These are phyloP conservation scores for Accipiter cooperii DNA, from an alignment of 2,113 vertebrate genomes.

Conservation along the genomic window DNA sequence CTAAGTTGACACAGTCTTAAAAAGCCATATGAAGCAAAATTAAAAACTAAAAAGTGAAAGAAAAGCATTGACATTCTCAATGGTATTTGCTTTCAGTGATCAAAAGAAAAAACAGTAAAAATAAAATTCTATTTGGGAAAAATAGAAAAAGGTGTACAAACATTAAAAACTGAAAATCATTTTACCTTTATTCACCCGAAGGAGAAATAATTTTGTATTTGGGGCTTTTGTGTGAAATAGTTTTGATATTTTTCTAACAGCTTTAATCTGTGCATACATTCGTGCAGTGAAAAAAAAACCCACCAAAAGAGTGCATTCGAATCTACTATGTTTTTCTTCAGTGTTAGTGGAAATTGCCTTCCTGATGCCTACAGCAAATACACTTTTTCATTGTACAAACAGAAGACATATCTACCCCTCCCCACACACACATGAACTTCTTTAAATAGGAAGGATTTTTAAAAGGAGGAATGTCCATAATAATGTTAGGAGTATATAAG, in stretches of 20 bases:
- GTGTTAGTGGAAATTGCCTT: background rate
- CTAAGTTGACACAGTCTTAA: background rate
- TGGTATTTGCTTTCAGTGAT: background rate
- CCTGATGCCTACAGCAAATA: background rate
- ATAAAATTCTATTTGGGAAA: background rate
- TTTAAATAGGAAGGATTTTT: background rate
- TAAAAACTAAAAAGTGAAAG: background rate
- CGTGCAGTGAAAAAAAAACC: background rate
- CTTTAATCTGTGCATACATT: rapidly evolving
- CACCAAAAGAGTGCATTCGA: background rate
- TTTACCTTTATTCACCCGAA: background rate
- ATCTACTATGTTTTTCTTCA: background rate
- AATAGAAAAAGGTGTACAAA: background rate
- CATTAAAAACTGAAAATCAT: background rate
- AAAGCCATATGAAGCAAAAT: background rate
- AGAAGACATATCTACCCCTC: background rate
- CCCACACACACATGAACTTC: too few species aligned
- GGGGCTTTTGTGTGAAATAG: background rate
- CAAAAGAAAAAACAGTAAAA: background rate
- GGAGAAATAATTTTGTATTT: background rate
- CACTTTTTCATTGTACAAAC: background rate
- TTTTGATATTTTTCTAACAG: background rate
- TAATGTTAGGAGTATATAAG: background rate
- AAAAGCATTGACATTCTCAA: background rate
- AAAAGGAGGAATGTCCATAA: background rate